Percentiles rank a stretch among this genome's conserved stretches.
phyloP scores from a whole-genome alignment of 2,888 invertebrate species.

The Margaritifera margaritifera region DNA sequence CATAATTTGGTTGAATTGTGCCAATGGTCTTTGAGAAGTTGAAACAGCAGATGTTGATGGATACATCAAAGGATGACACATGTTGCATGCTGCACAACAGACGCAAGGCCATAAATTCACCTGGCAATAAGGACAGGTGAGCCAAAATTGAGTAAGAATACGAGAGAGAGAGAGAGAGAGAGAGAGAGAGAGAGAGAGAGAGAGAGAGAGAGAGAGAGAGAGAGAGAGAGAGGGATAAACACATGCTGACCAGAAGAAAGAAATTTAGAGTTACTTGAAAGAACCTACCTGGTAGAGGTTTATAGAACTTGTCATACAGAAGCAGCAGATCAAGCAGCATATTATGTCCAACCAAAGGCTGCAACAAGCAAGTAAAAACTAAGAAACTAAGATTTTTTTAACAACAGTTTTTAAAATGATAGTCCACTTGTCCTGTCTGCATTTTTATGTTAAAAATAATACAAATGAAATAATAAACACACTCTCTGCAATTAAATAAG shows the following conservation, averaged over 20 bases:
- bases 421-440: neutral
- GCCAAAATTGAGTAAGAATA: neutral
- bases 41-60: too few relatives aligned
- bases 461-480: neutral
- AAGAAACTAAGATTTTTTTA: too few relatives aligned
- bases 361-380: conserved; percentile 21
- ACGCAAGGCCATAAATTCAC: too few relatives aligned
- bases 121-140: too few relatives aligned
- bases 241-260: neutral
- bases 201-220: conserved; percentile 5
- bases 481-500: too few relatives aligned
- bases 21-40: too few relatives aligned
- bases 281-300: conserved; percentile 78
- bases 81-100: too few relatives aligned
- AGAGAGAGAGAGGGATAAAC: neutral
- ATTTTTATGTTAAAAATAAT: neutral
- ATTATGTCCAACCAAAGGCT: conserved; percentile 86
- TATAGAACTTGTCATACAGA: conserved; percentile 82
- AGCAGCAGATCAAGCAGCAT: conserved; percentile 81
- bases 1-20: too few relatives aligned
- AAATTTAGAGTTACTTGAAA: neutral
- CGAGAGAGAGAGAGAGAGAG: conserved; percentile 3
- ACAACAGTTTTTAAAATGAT: too few relatives aligned
- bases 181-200: conserved; percentile 3
- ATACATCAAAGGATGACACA: too few relatives aligned